A percentile compares a stretch with the other conserved stretches of the same genome.
phyloP scores from a whole-genome alignment of 2,113 vertebrate species.

The Neodontobutis hainanensis region DNA sequence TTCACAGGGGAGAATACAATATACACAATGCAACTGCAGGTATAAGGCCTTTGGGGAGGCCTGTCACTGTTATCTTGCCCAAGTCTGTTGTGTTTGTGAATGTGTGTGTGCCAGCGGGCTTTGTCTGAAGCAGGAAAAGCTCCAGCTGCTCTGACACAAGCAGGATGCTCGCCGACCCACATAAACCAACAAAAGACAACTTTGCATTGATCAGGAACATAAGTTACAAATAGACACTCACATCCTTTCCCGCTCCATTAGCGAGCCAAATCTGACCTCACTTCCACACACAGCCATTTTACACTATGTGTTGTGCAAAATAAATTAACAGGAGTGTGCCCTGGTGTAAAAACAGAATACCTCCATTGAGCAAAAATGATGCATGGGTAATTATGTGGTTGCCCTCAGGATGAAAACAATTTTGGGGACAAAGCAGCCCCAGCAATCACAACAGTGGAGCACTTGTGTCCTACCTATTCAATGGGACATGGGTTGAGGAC shows the following conservation, averaged over 20 bases:
- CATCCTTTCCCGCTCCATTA: conserved; percentile 26
- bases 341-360: conserved; percentile 48
- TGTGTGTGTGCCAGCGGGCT: conserved; percentile 16
- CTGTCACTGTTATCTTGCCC: conserved; percentile 65
- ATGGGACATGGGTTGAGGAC: conserved; percentile 60
- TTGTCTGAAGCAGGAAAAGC: conserved; percentile 58
- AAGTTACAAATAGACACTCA: conserved; percentile 27
- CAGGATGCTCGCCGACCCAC: conserved; percentile 41
- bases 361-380: conserved; percentile 52
- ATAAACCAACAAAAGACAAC: conserved; percentile 49
- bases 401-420: conserved; percentile 61
- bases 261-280: conserved; percentile 29
- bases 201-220: conserved; percentile 36
- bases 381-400: conserved; percentile 63
- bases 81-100: conserved; percentile 26
- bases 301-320: conserved; percentile 39
- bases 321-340: conserved; percentile 45
- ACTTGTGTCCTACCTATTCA: conserved; percentile 63
- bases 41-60: conserved; percentile 60
- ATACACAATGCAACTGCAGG: conserved; percentile 62
- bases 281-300: conserved; percentile 16
- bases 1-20: conserved; percentile 63
- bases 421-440: conserved; percentile 58
- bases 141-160: conserved; percentile 49
- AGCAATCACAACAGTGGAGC: conserved; percentile 67